phyloP scores from a whole-genome alignment of 2,797 vertebrate genomes.

The Halcyon badia region DNA sequence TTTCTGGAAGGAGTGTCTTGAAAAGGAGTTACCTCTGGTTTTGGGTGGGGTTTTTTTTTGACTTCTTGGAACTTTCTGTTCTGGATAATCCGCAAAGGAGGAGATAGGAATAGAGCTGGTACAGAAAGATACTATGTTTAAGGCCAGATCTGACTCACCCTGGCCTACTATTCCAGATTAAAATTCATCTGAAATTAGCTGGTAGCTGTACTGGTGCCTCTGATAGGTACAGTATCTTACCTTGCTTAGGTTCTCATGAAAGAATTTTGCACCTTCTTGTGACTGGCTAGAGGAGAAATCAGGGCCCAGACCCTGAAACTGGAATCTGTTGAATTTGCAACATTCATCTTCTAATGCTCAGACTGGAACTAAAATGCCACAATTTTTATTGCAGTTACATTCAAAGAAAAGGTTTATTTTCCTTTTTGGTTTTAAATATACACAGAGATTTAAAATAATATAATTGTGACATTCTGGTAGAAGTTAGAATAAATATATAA shows the following conservation, averaged over 20 bases:
- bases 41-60: not conserved
- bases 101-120: conserved; percentile 2
- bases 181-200: not conserved
- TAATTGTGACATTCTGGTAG: not conserved
- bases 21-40: not conserved
- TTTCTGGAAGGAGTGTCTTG: not conserved
- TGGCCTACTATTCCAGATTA: not conserved
- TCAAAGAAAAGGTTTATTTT: not conserved
- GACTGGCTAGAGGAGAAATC: not conserved
- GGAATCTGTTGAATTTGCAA: not conserved
- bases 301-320: not conserved
- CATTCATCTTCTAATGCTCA: not conserved
- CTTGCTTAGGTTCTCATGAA: not conserved
- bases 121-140: not conserved
- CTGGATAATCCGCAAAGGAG: not conserved
- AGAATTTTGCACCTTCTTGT: not conserved
- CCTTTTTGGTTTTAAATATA: not conserved
- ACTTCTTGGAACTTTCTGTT: conserved; percentile 48
- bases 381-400: not conserved
- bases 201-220: not conserved
- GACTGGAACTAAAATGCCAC: not conserved
- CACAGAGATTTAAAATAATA: not conserved
- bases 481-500: not conserved
- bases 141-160: not conserved
- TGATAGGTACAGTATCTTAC: not conserved